These are phyloP conservation scores for Parthenolecanium corni DNA, from an alignment of 2,888 invertebrate species.

Conservation along the genomic window DNA sequence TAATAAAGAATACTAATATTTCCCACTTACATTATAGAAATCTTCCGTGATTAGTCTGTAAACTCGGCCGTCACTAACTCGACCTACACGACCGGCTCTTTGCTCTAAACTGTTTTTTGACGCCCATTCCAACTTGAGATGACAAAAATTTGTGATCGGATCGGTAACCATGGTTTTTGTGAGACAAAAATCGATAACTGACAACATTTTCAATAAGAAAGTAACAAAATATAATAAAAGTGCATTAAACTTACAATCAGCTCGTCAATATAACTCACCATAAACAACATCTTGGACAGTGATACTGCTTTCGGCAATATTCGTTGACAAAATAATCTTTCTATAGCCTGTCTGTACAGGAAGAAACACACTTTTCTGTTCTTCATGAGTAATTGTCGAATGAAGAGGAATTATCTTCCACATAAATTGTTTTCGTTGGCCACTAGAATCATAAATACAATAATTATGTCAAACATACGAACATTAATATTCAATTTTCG, in stretches of 20 bases:
- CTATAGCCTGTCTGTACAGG: slow-evolving; percentile 50
- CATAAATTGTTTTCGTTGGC: slow-evolving; percentile 5
- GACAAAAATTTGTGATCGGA: slow-evolving; percentile 61
- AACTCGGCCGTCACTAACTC: slow-evolving; percentile 72
- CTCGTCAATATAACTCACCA: slow-evolving; percentile 45
- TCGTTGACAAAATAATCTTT: slow-evolving; percentile 79
- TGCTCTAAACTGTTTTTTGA: slow-evolving; percentile 81
- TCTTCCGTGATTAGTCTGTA: slow-evolving; percentile 61
- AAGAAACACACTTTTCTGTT: slow-evolving; percentile 54
- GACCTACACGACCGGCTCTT: slow-evolving; percentile 79
- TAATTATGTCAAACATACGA: neutral
- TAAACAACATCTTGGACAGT: slow-evolving; percentile 80
- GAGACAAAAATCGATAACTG: slow-evolving; percentile 89
- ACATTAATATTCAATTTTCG: neutral
- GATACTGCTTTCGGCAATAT: slow-evolving; percentile 85
- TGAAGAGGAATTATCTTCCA: slow-evolving; percentile 43
- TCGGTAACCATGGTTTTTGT: slow-evolving; percentile 72
- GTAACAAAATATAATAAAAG: neutral
- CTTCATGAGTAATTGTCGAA: slow-evolving; percentile 65
- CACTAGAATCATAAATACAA: neutral
- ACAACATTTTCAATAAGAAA: slow-evolving; percentile 32
- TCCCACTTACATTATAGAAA: slow-evolving; percentile 52
- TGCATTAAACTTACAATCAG: no score
- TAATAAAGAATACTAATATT: no score
- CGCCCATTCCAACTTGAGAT: slow-evolving; percentile 73